Evolutionary conservation across 2,888 invertebrate species (phyloP).

Genomic region (Lycia hirtaria): DNA sequence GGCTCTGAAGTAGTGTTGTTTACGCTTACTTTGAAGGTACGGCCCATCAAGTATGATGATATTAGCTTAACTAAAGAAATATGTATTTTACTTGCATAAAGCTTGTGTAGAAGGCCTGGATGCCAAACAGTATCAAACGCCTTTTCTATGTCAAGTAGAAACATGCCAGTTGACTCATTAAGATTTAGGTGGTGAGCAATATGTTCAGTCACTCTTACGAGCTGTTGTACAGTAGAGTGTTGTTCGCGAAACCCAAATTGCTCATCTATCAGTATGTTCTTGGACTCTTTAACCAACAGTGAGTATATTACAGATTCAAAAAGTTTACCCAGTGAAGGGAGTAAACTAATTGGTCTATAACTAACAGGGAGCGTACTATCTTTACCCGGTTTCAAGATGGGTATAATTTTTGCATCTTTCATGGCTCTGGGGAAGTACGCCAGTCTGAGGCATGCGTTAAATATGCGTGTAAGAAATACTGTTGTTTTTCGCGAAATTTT

Average conservation of each 20-base stretch:
- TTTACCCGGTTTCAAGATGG: constrained; percentile 31
- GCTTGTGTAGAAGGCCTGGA: background rate
- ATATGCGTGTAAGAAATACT: background rate
- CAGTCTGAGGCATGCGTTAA: background rate
- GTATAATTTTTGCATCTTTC: constrained; percentile 30
- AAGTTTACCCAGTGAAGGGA: background rate
- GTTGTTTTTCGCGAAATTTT: background rate
- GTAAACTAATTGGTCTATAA: constrained; percentile 19
- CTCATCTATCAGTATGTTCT: background rate
- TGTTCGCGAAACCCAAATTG: constrained; percentile 14
- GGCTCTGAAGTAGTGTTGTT: too few species aligned
- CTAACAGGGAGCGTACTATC: constrained; percentile 9
- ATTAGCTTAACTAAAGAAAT: background rate
- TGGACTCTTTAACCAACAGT: background rate
- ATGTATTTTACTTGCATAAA: background rate
- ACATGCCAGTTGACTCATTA: background rate
- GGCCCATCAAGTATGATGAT: too few species aligned
- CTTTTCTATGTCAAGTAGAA: constrained; percentile 5
- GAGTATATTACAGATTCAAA: background rate
- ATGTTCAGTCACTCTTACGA: constrained; percentile 18
- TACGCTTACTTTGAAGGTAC: too few species aligned
- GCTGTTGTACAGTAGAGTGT: constrained; percentile 30
- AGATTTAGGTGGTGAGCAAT: background rate
- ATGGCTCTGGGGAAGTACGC: constrained; percentile 14
- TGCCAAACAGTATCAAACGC: constrained; percentile 12